A percentile compares a stretch with the other conserved stretches of the same genome.
These are phyloP conservation scores for Blennius ocellaris DNA, from an alignment of 2,113 vertebrate genomes.

Conservation along the genomic window DNA sequence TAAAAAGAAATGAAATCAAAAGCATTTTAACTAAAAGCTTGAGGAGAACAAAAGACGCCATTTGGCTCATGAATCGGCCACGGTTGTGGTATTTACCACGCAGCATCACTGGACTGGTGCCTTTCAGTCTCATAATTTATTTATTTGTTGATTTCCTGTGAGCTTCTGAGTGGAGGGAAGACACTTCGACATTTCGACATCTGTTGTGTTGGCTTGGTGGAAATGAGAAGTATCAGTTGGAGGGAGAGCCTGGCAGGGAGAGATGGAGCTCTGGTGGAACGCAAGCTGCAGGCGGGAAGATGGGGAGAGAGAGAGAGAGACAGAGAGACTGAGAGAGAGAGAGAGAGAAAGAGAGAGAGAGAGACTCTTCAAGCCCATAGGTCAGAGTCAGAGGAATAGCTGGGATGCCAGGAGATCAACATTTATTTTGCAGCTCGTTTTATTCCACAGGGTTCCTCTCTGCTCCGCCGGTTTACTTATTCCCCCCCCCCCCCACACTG, in stretches of 20 bases:
- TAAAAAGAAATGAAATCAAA: too few relatives aligned
- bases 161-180: constrained; percentile 35
- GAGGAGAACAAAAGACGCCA: not conserved
- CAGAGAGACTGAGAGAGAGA: too few relatives aligned
- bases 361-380: constrained; percentile 28
- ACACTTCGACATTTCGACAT: constrained; percentile 55
- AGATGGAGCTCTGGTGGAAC: constrained; percentile 54
- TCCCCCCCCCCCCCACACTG: not conserved
- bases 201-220: constrained; percentile 64
- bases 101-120: not conserved
- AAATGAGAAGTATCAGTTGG: constrained; percentile 55
- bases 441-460: constrained; percentile 21
- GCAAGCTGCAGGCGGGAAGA: constrained; percentile 43
- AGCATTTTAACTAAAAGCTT: not conserved
- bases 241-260: constrained; percentile 55
- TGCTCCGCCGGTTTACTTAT: constrained; percentile 16
- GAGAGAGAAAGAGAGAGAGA: constrained; percentile 1
- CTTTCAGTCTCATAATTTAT: not conserved
- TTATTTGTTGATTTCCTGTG: not conserved
- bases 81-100: not conserved
- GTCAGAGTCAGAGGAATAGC: constrained; percentile 52
- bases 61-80: not conserved
- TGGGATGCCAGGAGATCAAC: constrained; percentile 53
- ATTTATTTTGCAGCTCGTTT: constrained; percentile 47
- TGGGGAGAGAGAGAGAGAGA: too few relatives aligned